A percentile compares a stretch with the other conserved stretches of the same genome.
Evolutionary conservation across 2,888 invertebrate species (phyloP).

Genomic region (Cephus pulcher): DNA sequence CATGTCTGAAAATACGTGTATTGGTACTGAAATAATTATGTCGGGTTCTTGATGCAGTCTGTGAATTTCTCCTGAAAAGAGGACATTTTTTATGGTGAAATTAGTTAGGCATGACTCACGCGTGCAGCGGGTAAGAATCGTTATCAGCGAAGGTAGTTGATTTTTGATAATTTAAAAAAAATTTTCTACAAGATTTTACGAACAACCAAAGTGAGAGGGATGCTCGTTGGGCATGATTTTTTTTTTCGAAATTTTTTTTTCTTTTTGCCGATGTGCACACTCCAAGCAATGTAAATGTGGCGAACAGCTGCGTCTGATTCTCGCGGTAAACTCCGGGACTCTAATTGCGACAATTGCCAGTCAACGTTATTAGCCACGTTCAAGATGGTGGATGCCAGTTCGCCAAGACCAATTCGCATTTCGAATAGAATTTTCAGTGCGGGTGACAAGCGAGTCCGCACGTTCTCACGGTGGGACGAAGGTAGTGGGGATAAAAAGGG

Average conservation of each 20-base stretch:
- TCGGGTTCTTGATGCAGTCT: background rate
- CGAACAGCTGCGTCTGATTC: constrained; percentile 44
- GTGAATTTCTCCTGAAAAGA: background rate
- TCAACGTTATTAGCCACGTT: constrained; percentile 23
- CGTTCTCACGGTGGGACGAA: background rate
- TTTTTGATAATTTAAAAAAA: too few species aligned
- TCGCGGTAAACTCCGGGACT: constrained; percentile 40
- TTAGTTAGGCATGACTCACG: too few species aligned
- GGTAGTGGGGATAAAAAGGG: background rate
- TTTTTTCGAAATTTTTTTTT: background rate
- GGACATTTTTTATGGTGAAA: too few species aligned
- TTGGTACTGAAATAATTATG: background rate
- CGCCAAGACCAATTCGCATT: background rate
- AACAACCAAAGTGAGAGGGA: too few species aligned
- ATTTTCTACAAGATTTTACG: too few species aligned
- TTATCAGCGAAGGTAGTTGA: too few species aligned
- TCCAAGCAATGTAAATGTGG: constrained; percentile 8
- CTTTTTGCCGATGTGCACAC: background rate
- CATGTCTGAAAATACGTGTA: background rate
- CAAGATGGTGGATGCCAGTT: background rate
- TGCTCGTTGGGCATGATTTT: too few species aligned
- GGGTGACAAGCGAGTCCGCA: background rate
- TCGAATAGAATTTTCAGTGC: background rate
- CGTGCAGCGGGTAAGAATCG: too few species aligned
- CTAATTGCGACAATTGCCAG: constrained; percentile 53